Percentiles rank a stretch among this genome's conserved stretches.
Evolutionary conservation across 2,888 invertebrate species (phyloP).

Genomic region (Gisinianus flammeolus): DNA sequence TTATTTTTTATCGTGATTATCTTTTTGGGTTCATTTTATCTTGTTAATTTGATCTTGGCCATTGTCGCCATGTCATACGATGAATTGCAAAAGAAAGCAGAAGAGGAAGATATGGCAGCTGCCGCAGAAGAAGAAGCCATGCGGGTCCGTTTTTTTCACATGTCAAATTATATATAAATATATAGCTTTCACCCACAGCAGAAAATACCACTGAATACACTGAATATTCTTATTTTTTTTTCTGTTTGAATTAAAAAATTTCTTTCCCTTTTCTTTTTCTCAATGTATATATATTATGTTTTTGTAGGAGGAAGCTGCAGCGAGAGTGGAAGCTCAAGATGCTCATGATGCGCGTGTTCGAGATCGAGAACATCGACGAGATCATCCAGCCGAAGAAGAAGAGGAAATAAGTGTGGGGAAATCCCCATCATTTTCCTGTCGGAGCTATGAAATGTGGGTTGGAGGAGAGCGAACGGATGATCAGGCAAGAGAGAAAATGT

Average conservation of each 20-base stretch:
- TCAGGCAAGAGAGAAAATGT: slow-evolving; percentile 90
- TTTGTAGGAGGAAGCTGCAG: slow-evolving; percentile 82
- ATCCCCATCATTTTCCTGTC: slow-evolving; percentile 89
- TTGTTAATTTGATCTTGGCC: slow-evolving; percentile 98
- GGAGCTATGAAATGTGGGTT: slow-evolving; percentile 89
- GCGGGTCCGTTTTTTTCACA: slow-evolving; percentile 59
- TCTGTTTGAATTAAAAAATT: background rate
- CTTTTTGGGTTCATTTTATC: slow-evolving; percentile 97
- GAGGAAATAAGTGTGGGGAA: slow-evolving; percentile 69
- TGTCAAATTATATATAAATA: too few relatives aligned
- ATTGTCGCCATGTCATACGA: slow-evolving; percentile 99
- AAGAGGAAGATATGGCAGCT: slow-evolving; percentile 79
- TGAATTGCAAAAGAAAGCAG: slow-evolving; percentile 96
- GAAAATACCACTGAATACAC: too few relatives aligned
- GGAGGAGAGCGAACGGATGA: slow-evolving; percentile 87
- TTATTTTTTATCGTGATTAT: slow-evolving; percentile 96
- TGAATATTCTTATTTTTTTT: too few relatives aligned
- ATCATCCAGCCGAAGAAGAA: slow-evolving; percentile 60
- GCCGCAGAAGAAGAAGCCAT: slow-evolving; percentile 93
- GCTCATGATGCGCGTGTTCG: slow-evolving; percentile 63
- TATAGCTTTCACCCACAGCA: too few relatives aligned
- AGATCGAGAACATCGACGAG: slow-evolving; percentile 60
- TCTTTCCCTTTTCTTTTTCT: background rate
- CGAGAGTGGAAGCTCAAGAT: slow-evolving; percentile 71
- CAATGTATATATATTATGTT: background rate